phyloP scores from a whole-genome alignment of 2,113 vertebrate species.

The Ictalurus punctatus region DNA sequence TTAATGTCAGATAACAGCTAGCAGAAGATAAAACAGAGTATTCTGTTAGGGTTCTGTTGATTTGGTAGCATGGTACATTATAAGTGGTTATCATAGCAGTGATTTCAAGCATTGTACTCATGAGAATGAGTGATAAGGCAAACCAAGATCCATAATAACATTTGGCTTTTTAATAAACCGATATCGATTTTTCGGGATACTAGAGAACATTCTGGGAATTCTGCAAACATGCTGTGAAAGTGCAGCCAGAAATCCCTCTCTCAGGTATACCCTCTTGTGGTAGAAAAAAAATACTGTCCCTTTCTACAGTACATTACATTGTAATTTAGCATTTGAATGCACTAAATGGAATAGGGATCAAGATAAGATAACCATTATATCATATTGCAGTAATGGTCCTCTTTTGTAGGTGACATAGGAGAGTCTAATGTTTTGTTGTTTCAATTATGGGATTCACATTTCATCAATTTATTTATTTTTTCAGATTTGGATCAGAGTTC shows the following conservation, averaged over 20 bases:
- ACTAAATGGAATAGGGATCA: neutral
- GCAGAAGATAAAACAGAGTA: neutral
- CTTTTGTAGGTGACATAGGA: neutral
- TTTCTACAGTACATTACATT: neutral
- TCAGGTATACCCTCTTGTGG: constrained; percentile 70
- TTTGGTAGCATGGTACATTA: neutral
- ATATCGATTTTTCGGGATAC: neutral
- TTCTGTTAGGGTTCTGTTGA: neutral
- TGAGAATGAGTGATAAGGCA: constrained; percentile 10
- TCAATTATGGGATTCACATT: neutral
- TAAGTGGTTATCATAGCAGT: constrained; percentile 21
- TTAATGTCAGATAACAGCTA: constrained; percentile 16
- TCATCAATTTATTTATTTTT: constrained; percentile 27
- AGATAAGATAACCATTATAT: neutral
- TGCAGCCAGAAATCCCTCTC: neutral
- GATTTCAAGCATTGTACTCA: neutral
- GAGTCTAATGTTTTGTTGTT: neutral
- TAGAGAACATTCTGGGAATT: neutral
- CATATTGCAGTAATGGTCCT: neutral
- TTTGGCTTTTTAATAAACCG: constrained; percentile 21
- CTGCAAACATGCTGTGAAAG: neutral
- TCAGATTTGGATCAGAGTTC: constrained; percentile 62
- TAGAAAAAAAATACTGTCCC: neutral
- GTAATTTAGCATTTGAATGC: neutral
- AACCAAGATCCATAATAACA: neutral